phyloP scores from a whole-genome alignment of 2,888 invertebrate genomes.

The Clusia tigrina region DNA sequence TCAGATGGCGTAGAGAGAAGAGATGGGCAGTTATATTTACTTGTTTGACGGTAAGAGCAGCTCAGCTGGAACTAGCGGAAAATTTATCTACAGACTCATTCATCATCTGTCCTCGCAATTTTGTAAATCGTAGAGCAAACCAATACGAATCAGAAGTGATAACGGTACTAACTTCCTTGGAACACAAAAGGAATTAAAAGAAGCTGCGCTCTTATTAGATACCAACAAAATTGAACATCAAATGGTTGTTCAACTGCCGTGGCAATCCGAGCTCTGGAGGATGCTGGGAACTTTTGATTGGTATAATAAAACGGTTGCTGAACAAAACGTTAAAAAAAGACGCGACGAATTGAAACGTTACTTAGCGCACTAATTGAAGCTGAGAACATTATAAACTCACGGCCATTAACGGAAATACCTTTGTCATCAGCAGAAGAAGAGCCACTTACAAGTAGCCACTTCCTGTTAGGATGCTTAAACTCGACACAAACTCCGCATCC shows the following conservation, averaged over 20 bases:
- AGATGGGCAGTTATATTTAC: conserved; percentile 29
- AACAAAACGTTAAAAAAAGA: conserved; percentile 21
- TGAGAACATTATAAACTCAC: conserved; percentile 31
- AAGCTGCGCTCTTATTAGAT: conserved; percentile 9
- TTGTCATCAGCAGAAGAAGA: conserved; percentile 25
- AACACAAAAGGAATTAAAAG: conserved; percentile 18
- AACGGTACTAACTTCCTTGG: conserved; percentile 32
- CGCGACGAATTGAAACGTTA: conserved; percentile 31
- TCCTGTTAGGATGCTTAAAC: conserved; percentile 25
- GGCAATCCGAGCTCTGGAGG: conserved; percentile 37
- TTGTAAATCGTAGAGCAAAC: conserved; percentile 31
- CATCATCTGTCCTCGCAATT: conserved; percentile 33
- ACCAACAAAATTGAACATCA: conserved; percentile 14
- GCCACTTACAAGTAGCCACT: conserved; percentile 34
- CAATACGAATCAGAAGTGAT: conserved; percentile 31
- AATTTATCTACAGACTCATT: conserved; percentile 34
- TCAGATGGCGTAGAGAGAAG: conserved; percentile 27
- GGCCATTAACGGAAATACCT: conserved; percentile 30
- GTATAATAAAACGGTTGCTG: conserved; percentile 23
- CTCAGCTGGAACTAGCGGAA: conserved; percentile 31
- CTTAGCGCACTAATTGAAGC: conserved; percentile 31
- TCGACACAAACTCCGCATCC: conserved; percentile 25
- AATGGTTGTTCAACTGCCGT: conserved; percentile 27
- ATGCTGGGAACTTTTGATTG: conserved; percentile 35
- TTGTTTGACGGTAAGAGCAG: conserved; percentile 25